phyloP scores from a whole-genome alignment of 2,888 invertebrate species.

The Catotricha subobsoleta region DNA sequence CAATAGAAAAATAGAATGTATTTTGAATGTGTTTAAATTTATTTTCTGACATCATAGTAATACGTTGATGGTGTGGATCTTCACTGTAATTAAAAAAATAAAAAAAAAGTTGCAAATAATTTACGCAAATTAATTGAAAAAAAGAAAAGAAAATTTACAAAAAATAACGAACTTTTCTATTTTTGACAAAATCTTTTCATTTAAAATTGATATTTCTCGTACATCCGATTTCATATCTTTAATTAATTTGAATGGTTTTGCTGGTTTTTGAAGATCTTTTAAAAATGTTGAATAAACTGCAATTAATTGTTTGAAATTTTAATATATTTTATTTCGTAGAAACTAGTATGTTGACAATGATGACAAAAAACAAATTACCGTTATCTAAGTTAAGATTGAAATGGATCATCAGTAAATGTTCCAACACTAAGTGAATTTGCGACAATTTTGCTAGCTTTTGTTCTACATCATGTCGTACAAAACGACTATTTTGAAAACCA shows the following conservation, averaged over 20 bases:
- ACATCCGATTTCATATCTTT: constrained; percentile 19
- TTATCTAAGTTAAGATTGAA: constrained; percentile 23
- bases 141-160: not conserved
- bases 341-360: no score
- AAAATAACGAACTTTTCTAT: constrained; percentile 19
- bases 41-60: constrained; percentile 21
- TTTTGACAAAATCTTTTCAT: constrained; percentile 20
- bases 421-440: constrained; percentile 25
- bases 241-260: constrained; percentile 12
- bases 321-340: not conserved
- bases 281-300: constrained; percentile 22
- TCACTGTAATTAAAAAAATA: constrained; percentile 15
- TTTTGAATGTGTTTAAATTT: constrained; percentile 20
- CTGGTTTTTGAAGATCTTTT: constrained; percentile 18
- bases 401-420: constrained; percentile 26
- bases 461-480: constrained; percentile 19
- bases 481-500: constrained; percentile 25
- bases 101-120: not conserved
- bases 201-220: constrained; percentile 21
- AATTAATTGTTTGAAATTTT: constrained; percentile 3
- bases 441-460: constrained; percentile 20
- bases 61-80: constrained; percentile 22
- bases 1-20: constrained; percentile 23
- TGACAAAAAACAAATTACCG: constrained; percentile 14
- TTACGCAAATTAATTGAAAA: not conserved